These are phyloP conservation scores for Biston stratarius DNA, from an alignment of 2,888 invertebrate species.

Conservation along the genomic window DNA sequence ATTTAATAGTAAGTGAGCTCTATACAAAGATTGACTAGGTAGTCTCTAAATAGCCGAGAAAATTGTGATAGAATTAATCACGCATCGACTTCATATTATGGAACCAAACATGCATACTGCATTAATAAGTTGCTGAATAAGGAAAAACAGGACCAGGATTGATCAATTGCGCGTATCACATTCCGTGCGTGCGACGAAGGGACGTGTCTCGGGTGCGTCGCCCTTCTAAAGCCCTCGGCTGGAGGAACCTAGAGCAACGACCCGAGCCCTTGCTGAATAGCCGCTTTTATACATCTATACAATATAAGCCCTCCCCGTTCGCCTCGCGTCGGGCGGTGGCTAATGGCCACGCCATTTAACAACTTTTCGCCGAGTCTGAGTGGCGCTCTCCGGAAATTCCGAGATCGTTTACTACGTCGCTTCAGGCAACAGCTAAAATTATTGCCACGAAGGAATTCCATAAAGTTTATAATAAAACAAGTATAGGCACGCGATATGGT, in stretches of 20 bases:
- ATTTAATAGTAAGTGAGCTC: not conserved
- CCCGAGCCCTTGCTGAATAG: conserved; percentile 77
- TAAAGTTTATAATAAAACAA: conserved; percentile 6
- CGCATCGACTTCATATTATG: conserved; percentile 2
- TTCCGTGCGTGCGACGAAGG: conserved; percentile 51
- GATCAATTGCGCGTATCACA: conserved; percentile 56
- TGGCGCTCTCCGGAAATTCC: conserved; percentile 53
- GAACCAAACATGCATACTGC: conserved; percentile 9
- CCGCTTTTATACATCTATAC: conserved; percentile 59
- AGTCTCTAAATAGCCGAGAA: conserved; percentile 2
- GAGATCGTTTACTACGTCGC: conserved; percentile 36
- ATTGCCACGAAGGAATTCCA: conserved; percentile 26
- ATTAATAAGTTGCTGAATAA: conserved; percentile 20
- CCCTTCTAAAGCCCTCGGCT: conserved; percentile 70
- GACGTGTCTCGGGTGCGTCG: conserved; percentile 66
- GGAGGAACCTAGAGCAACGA: conserved; percentile 75
- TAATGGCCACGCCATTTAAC: conserved; percentile 59
- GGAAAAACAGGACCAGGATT: conserved; percentile 41
- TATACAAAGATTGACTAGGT: not conserved
- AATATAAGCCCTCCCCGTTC: conserved; percentile 50
- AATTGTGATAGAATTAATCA: no score
- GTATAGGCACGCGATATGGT: conserved; percentile 11
- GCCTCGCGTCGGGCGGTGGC: conserved; percentile 40
- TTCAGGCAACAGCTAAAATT: conserved; percentile 30
- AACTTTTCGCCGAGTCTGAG: conserved; percentile 52